These are phyloP conservation scores for Paraplagusia blochii DNA, from an alignment of 2,113 vertebrate genomes.

Conservation along the genomic window DNA sequence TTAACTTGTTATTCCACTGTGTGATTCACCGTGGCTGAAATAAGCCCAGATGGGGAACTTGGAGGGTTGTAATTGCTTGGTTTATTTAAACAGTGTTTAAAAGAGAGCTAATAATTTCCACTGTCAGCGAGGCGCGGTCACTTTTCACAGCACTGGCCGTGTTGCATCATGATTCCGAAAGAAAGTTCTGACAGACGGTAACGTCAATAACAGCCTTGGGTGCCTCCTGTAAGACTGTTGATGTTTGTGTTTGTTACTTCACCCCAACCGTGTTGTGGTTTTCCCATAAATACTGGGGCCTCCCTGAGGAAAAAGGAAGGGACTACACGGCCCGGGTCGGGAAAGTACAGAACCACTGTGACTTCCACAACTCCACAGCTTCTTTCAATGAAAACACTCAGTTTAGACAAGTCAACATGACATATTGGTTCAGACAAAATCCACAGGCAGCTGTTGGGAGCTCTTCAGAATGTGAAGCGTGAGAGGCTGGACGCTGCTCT, in stretches of 20 bases:
- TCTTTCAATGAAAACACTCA: conserved; percentile 52
- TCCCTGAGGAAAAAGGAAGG: conserved; percentile 50
- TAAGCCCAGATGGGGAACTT: conserved; percentile 20
- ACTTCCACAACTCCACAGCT: conserved; percentile 43
- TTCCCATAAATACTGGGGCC: conserved; percentile 75
- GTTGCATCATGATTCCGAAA: conserved; percentile 29
- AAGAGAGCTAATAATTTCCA: conserved; percentile 39
- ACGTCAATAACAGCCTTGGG: conserved; percentile 42
- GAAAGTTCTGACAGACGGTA: conserved; percentile 44
- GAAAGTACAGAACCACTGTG: conserved; percentile 60
- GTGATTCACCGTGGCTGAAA: conserved; percentile 8
- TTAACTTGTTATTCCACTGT: conserved; percentile 2
- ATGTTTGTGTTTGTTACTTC: conserved; percentile 43
- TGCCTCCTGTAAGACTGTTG: conserved; percentile 29
- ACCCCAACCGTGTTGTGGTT: conserved; percentile 65
- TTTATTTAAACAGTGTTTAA: conserved; percentile 39
- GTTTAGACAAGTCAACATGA: conserved; percentile 38
- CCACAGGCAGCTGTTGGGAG: conserved; percentile 46
- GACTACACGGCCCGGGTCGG: conserved; percentile 41
- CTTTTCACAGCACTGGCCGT: conserved; percentile 31
- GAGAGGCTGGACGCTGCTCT: conserved; percentile 25
- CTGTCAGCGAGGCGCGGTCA: conserved; percentile 27
- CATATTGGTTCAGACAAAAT: conserved; percentile 45
- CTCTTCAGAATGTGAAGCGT: conserved; percentile 29
- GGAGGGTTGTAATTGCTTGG: conserved; percentile 8